These are phyloP conservation scores for Tetrapedia diversipes DNA, from an alignment of 2,888 invertebrate species.

Conservation along the genomic window DNA sequence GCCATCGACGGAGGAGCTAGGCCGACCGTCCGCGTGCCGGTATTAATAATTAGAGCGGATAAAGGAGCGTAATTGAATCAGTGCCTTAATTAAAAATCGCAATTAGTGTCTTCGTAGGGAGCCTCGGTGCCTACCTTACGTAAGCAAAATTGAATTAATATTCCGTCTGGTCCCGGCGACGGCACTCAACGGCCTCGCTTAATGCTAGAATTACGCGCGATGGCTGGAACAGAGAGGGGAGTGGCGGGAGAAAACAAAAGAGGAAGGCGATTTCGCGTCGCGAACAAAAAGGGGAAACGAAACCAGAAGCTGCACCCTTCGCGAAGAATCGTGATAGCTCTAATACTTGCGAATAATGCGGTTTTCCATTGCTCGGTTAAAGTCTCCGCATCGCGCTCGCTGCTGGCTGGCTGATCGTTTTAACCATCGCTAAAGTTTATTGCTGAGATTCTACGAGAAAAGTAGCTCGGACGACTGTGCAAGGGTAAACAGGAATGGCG, in stretches of 20 bases:
- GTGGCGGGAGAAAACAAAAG: conserved; percentile 22
- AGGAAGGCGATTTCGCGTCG: conserved; percentile 17
- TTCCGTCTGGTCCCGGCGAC: conserved; percentile 55
- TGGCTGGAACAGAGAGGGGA: not conserved
- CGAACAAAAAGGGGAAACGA: conserved; percentile 2
- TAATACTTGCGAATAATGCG: conserved; percentile 25
- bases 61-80: conserved; percentile 70
- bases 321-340: conserved; percentile 1
- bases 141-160: conserved; percentile 74
- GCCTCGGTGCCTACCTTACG: conserved; percentile 56
- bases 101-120: conserved; percentile 68
- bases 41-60: conserved; percentile 71
- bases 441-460: conserved; percentile 8
- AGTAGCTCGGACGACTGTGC: not conserved
- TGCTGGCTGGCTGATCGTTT: not conserved
- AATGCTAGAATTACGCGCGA: conserved; percentile 63
- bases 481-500: not conserved
- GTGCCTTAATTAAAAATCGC: conserved; percentile 75
- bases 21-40: conserved; percentile 18
- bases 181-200: conserved; percentile 66
- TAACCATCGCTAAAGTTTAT: conserved; percentile 3
- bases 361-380: conserved; percentile 38
- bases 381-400: not conserved
- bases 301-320: not conserved
- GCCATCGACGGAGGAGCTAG: conserved; percentile 35